phyloP scores from a whole-genome alignment of 2,113 vertebrate species.

The Corydoras sp. region DNA sequence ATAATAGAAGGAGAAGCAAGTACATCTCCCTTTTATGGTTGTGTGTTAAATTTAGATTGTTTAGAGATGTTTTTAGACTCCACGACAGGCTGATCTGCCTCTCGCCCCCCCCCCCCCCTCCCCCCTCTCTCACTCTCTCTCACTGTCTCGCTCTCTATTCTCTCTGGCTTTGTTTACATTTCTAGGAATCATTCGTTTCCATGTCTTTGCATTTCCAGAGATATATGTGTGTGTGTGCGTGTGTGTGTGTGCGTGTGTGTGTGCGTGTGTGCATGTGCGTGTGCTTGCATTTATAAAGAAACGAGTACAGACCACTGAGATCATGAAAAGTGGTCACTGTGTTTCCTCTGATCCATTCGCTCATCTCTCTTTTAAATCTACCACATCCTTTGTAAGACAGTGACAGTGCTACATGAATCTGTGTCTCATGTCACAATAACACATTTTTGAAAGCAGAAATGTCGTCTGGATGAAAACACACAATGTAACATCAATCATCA shows the following conservation, averaged over 20 bases:
- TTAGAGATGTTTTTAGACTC: conserved; percentile 1
- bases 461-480: too few species aligned
- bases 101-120: background rate
- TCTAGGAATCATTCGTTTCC: background rate
- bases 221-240: too few species aligned
- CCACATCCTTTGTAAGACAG: background rate
- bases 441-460: too few species aligned
- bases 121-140: background rate
- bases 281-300: background rate
- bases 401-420: too few species aligned
- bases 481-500: too few species aligned
- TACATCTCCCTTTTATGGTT: conserved; percentile 17
- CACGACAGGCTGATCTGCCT: background rate
- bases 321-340: background rate
- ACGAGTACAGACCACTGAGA: background rate
- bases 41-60: too few species aligned
- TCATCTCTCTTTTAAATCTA: background rate
- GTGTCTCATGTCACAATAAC: too few species aligned
- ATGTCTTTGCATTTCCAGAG: conserved; percentile 2
- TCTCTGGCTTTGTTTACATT: conserved; percentile 16
- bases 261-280: background rate
- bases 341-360: background rate
- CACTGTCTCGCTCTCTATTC: too few species aligned
- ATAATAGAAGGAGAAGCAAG: background rate
- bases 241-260: too few species aligned